Base-by-base conservation (phyloP, 2,797 vertebrate genomes). In the Parambassis ranga region DNA sequence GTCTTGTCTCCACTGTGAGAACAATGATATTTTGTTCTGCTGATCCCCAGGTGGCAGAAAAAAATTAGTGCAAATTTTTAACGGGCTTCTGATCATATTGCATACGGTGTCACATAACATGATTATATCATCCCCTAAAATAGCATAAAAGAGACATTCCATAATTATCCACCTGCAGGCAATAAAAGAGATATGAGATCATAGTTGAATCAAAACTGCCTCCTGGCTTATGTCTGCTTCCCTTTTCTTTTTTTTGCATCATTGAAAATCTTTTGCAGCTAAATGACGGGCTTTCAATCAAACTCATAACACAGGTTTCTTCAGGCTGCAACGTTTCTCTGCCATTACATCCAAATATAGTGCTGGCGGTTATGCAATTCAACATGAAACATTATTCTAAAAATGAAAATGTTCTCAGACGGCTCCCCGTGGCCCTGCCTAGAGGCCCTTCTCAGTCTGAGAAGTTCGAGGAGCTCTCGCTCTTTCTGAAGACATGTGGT, bases 321-420 rank as follows among this genome's bases (percentile, higher is more conserved):
- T 43, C 8, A 63, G 30, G 15, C 55, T 43, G 11, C 13, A 27
- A 20, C 46, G 32, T 37, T 52, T 37, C 47, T 56, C n/a, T 16
- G 28, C 10, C 6, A 24, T 35, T 31, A 49, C 3, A 71, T 37
- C 7, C 22, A 68, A 46, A 69, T 57, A 57, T 23, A 32, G 28
- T 3, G 19, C 43, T 15, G 22, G 26, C 22, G 11, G 51, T 66
- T 49, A 28, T 9, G 30, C 26, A 59, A 59, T 43, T 68, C 7
- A 31, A 26, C 22, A 19, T 31, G n/a, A 70, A 71, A 56, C 36
- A 6, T 59, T 36, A 5, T 43, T 42, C n/a, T 48, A 22, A 62
- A 56, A 63, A 44, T 49, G 47, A 28, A 51, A 73, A 43, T 52
- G 14, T 47, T 26, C 6, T 20, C 41, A 72, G 46, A 61, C 48